Base-by-base conservation (phyloP, 2,113 vertebrate species). In the Helogale parvula region DNA sequence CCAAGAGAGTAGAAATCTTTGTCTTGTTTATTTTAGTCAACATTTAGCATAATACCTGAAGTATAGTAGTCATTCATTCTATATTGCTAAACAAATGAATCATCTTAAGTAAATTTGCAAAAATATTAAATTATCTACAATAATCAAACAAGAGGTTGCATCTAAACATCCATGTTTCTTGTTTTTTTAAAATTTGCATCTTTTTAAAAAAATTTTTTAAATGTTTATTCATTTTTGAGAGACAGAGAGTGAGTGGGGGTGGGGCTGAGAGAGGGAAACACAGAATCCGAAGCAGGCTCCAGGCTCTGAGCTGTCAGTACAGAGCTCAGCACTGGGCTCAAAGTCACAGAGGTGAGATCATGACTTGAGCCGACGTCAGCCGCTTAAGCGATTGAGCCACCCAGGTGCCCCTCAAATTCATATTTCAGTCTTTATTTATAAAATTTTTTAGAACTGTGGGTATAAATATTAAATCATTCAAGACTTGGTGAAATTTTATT, bases 361-460 rank as follows among this genome's bases (percentile, higher is more conserved):
- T 50, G 50, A 50, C 50, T 13, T 50, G 50, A 50, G 50, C 13
- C 50, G 50, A 50, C 14, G 50, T 50, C 50, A 50, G 50, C 12
- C 13, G 50, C 50, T 14, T 14, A 50, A 12, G 12, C 3, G 50
- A 50, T 12, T 50, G 50, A 50, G 13, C 50, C 50, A 50, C 50
- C 50, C 47, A 50, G 47, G 47, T 50, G 47, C 47, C 13, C 50
- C 50, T 50, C 50, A 93, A 93, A 96, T 93, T 95, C 96, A 95
- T 92, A 97, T 93, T 97, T 96, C 97, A 92, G 54, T 92, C 97
- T 92, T 72, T 97, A 96, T 98, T 98, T 97, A 97, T 96, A 93
- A 96, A 57, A 88, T 97, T 98, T 97, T 82, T 54, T 96, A 95
- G 97, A 96, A 97, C 52, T 74, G 96, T 92, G 68, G 95, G 66